phyloP scores from a whole-genome alignment of 2,113 vertebrate genomes.

The Cryptoleucopteryx plumbea region DNA sequence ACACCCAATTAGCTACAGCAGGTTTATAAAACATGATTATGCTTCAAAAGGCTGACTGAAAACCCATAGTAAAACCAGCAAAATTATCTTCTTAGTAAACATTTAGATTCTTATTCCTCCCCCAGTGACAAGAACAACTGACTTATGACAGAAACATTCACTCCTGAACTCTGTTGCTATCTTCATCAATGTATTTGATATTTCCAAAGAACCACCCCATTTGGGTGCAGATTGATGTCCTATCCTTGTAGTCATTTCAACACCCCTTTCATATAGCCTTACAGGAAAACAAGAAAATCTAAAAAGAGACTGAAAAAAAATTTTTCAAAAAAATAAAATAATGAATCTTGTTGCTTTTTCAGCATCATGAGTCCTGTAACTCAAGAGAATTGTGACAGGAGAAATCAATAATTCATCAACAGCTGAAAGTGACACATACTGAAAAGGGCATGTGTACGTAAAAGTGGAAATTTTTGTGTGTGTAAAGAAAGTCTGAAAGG shows the following conservation, averaged over 20 bases:
- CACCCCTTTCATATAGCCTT: not conserved
- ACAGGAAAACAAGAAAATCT: not conserved
- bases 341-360: conserved; percentile 1
- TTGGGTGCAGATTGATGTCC: not conserved
- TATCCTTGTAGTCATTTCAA: not conserved
- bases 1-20: not conserved
- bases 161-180: not conserved
- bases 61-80: not conserved
- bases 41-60: not conserved
- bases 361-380: not conserved
- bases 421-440: conserved; percentile 11
- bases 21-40: not conserved
- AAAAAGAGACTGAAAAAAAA: not conserved
- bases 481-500: not conserved
- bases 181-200: not conserved
- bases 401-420: conserved; percentile 63
- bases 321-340: not conserved
- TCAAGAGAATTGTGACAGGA: conserved; percentile 40
- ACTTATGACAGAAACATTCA: not conserved
- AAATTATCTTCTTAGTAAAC: not conserved
- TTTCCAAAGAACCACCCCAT: not conserved
- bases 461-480: conserved; percentile 17
- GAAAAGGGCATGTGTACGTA: conserved; percentile 23
- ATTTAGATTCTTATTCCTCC: not conserved
- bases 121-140: not conserved